phyloP scores from a whole-genome alignment of 1,140 invertebrate species.

The Halictus rubicundus region DNA sequence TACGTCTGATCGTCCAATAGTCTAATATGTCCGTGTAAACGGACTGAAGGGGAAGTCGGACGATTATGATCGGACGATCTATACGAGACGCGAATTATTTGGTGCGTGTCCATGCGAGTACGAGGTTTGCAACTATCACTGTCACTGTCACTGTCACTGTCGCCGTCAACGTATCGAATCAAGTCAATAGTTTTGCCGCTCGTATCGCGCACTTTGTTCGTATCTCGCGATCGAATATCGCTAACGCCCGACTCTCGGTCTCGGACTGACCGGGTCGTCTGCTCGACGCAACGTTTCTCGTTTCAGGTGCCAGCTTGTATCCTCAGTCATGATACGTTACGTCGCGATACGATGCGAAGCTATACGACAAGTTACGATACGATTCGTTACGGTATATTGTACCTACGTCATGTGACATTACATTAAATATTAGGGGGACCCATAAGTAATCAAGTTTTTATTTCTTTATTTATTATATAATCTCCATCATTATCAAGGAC shows the following conservation, averaged over 20 bases:
- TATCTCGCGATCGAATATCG: background rate
- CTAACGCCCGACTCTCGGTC: conserved; percentile 45
- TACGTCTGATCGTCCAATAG: no score
- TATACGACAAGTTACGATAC: no score
- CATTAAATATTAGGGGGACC: no score
- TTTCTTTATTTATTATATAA: no score
- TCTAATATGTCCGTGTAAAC: background rate
- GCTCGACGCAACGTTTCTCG: conserved; percentile 33
- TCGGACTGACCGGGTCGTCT: conserved; percentile 33
- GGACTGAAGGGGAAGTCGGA: no score
- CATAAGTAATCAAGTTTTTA: no score
- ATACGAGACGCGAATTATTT: background rate
- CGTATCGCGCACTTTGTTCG: background rate
- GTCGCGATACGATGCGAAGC: conserved; percentile 5
- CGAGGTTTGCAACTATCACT: background rate
- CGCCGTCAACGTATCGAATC: background rate
- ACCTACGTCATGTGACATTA: no score
- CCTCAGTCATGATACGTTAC: conserved; percentile 43
- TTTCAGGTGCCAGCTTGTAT: conserved; percentile 51
- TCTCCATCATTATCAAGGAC: no score
- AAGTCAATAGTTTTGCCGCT: background rate
- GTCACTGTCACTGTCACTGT: background rate
- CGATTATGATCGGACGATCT: background rate
- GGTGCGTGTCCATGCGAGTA: background rate
- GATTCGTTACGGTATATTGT: no score